phyloP scores from a whole-genome alignment of 1,140 invertebrate species.

The Myzus persicae region DNA sequence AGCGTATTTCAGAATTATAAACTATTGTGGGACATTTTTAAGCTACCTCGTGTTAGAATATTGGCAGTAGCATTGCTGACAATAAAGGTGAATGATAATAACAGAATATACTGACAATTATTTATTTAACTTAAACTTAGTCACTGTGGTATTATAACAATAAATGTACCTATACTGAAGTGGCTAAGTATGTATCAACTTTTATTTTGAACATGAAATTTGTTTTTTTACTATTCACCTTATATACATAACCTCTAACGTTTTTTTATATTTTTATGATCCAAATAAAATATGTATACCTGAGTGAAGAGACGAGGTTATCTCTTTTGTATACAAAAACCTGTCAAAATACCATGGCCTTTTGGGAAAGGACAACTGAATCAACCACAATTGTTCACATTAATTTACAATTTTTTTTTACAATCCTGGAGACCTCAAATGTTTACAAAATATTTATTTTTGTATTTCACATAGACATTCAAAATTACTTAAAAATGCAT shows the following conservation, averaged over 20 bases:
- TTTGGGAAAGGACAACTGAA: neutral
- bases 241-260: neutral
- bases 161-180: neutral
- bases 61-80: neutral
- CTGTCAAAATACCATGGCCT: neutral
- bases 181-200: neutral
- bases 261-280: neutral
- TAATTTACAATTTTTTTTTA: neutral
- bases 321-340: too few species aligned
- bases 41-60: neutral
- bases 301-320: neutral
- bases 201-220: neutral
- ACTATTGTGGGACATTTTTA: constrained; percentile 33
- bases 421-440: neutral
- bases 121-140: neutral
- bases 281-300: neutral
- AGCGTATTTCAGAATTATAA: neutral
- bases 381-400: neutral
- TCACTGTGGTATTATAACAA: neutral
- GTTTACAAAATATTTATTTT: neutral
- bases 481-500: neutral
- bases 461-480: neutral
- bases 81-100: neutral
- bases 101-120: neutral
- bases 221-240: neutral